Conservation (phyloP, 2,888 invertebrate genomes). For the Apamea crenata region DNA sequence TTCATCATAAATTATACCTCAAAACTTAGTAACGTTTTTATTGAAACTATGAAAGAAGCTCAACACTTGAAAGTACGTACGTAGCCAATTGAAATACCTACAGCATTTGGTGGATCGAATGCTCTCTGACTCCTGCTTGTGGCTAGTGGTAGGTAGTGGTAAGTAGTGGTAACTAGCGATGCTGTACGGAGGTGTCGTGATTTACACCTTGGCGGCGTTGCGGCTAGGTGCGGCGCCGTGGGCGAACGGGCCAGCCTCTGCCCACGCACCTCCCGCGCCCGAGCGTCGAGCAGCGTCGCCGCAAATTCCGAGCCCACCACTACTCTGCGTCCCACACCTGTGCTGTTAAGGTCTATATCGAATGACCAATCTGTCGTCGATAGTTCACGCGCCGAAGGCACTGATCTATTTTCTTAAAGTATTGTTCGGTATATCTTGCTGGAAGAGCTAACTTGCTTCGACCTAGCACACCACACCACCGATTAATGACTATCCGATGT, state of each 20-base stretch:
- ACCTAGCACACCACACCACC: not conserved
- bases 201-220: conserved; percentile 80
- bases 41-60: not conserved
- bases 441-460: not conserved
- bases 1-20: not conserved
- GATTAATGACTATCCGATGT: not conserved
- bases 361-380: conserved; percentile 42
- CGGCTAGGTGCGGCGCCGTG: conserved; percentile 87
- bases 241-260: conserved; percentile 82
- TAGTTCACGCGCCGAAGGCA: not conserved
- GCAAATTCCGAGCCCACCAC: conserved; percentile 86
- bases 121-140: conserved; percentile 34
- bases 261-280: conserved; percentile 81
- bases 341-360: conserved; percentile 59
- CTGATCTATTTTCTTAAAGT: not conserved
- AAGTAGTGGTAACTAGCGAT: conserved; percentile 68
- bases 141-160: conserved; percentile 53
- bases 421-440: not conserved
- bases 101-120: conserved; percentile 22
- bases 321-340: conserved; percentile 74
- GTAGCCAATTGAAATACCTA: conserved; percentile 9
- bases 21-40: not conserved
- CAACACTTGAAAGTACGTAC: not conserved
- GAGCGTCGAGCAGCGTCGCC: conserved; percentile 73
- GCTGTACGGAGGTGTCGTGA: conserved; percentile 73